Evolutionary conservation across 2,888 invertebrate genomes (phyloP), one percentile per base, ranked within the genome.

Genomic region (Ceriagrion tenellum): DNA sequence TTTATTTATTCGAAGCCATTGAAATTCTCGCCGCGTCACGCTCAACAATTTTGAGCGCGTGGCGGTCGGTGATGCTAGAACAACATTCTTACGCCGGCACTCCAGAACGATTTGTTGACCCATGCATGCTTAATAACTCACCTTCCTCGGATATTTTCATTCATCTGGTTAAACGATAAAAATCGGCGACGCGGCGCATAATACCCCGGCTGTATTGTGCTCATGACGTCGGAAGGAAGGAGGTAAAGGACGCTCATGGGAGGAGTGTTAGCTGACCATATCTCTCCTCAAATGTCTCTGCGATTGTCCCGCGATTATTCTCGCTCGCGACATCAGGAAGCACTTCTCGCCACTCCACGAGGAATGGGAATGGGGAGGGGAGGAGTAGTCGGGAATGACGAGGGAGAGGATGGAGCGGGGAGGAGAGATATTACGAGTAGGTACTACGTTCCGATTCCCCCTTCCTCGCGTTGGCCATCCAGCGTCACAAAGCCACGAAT

Each of bases 401-500:
- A 35, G 35, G 81, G 35, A 35, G n/a, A n/a, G n/a, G n/a, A 10
- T 69, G 69, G 69, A 69, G 26, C 30, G 35, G 35, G 35, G 35
- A 35, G 35, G 30, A 26, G 16, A 55, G 10, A 26, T 63, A 59
- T 47, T 55, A 55, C 89, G 35, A 35, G 35, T n/a, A n/a, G n/a
- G n/a, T 63, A n/a, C 91, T 63, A 63, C 63, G 0, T 89, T 26
- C 55, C 81, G 81, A 81, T 81, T 81, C 30, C 35, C 16, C 12
- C 55, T 89, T 89, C 26, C 47, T 55, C 23, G 12, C 55, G 6
- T 20, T 30, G 23, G 40, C 26, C 63, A 69, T 26, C 93, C 59
- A 35, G n/a, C 90, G 91, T 91, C 93, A 93, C 93, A 74, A 93
- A 93, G 69, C 93, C 93, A 74, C 63, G 10, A 88, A 20, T 23